Percentiles rank a stretch among this genome's conserved stretches.
phyloP scores from a whole-genome alignment of 64 coral and sea anemone genomes.

The Pocillopora damicornis region DNA sequence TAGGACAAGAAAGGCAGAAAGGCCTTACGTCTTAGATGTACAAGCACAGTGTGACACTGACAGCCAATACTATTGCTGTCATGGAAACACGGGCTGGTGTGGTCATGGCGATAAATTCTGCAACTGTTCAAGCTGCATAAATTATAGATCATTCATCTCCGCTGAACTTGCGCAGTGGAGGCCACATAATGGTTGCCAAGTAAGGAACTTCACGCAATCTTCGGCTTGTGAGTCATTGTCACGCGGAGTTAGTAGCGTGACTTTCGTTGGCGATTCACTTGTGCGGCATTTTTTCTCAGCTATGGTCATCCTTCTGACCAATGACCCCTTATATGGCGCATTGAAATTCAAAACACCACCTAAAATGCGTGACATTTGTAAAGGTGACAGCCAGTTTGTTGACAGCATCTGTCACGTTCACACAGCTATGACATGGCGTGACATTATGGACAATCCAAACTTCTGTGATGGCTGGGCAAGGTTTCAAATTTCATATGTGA shows the following conservation, averaged over 20 bases:
- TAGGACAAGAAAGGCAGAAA: conserved; percentile 33
- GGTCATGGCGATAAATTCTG: conserved; percentile 61
- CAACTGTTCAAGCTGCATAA: conserved; percentile 60
- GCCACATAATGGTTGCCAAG: conserved; percentile 42
- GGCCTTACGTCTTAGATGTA: conserved; percentile 63
- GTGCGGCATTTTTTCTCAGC: conserved; percentile 87
- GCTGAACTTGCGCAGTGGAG: conserved; percentile 78
- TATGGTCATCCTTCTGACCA: conserved; percentile 64
- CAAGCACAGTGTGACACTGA: conserved; percentile 70
- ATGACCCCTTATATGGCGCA: conserved; percentile 50
- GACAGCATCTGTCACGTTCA: conserved; percentile 84
- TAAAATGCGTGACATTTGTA: conserved; percentile 45
- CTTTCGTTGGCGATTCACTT: conserved; percentile 89
- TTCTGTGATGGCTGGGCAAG: conserved; percentile 51
- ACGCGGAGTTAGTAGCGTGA: conserved; percentile 32
- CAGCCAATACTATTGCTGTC: conserved; percentile 60
- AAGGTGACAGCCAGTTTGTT: conserved; percentile 81
- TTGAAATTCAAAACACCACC: conserved; percentile 49
- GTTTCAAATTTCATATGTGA: conserved; percentile 60
- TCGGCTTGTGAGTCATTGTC: conserved; percentile 58
- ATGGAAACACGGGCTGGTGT: conserved; percentile 68
- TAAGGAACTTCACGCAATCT: conserved; percentile 71
- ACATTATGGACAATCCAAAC: conserved; percentile 33
- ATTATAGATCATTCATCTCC: conserved; percentile 65
- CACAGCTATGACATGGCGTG: conserved; percentile 64